These are phyloP conservation scores for Drosophila guanche DNA, from an alignment of 1,140 invertebrate genomes.

Conservation along the genomic window DNA sequence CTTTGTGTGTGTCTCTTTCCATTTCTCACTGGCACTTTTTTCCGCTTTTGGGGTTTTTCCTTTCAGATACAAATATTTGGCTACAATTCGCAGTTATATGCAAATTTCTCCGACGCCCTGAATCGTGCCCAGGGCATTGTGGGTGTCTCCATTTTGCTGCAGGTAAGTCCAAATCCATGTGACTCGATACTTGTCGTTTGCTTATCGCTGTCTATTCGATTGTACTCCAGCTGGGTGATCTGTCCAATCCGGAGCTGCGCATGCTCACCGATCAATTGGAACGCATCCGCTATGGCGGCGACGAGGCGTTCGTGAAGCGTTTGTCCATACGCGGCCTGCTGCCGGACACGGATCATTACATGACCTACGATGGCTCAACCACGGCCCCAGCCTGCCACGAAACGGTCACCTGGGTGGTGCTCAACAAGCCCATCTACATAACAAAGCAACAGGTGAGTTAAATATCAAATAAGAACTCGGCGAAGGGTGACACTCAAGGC, in stretches of 20 bases:
- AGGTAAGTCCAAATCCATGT: slow-evolving; percentile 86
- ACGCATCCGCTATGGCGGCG: slow-evolving; percentile 93
- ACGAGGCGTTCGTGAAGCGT: slow-evolving; percentile 91
- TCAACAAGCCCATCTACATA: slow-evolving; percentile 98
- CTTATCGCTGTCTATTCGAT: too few species aligned
- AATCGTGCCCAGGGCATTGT: slow-evolving; percentile 95
- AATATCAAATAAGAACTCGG: too few species aligned
- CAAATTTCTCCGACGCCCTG: slow-evolving; percentile 94
- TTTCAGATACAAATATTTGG: slow-evolving; percentile 95
- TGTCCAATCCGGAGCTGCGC: slow-evolving; percentile 93
- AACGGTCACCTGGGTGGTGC: slow-evolving; percentile 97
- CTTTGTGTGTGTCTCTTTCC: too few species aligned
- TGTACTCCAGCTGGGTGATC: slow-evolving; percentile 89
- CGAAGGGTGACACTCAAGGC: too few species aligned
- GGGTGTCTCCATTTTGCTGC: slow-evolving; percentile 92
- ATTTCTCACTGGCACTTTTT: slow-evolving; percentile 20
- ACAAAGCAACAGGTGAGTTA: slow-evolving; percentile 93
- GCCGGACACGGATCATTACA: slow-evolving; percentile 96
- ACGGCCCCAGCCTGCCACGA: slow-evolving; percentile 97
- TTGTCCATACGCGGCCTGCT: slow-evolving; percentile 93
- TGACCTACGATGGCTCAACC: slow-evolving; percentile 98
- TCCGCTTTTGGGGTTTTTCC: slow-evolving; percentile 77
- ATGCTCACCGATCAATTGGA: slow-evolving; percentile 94
- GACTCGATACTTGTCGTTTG: not conserved
- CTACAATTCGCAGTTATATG: slow-evolving; percentile 96